These are phyloP conservation scores for Grapholita molesta DNA, from an alignment of 1,140 invertebrate species.

Conservation along the genomic window DNA sequence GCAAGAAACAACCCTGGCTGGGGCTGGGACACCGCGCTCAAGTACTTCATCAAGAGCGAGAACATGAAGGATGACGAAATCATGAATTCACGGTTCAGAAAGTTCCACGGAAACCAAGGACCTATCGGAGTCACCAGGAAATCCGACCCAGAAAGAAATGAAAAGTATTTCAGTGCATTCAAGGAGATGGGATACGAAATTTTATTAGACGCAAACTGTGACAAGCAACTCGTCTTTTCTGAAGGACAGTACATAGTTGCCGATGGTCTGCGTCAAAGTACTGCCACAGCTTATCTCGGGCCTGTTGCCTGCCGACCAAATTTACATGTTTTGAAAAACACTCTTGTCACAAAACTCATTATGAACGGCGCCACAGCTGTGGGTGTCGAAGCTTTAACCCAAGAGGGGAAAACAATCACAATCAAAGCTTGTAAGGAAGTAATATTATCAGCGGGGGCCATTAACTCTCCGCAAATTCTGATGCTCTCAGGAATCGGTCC, in stretches of 20 bases:
- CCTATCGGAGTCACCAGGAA: neutral
- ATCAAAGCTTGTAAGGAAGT: constrained; percentile 78
- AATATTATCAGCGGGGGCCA: constrained; percentile 76
- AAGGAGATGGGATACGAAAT: neutral
- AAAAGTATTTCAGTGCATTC: neutral
- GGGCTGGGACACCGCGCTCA: constrained; percentile 83
- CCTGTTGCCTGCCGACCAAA: neutral
- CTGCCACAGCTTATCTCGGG: neutral
- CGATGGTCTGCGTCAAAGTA: neutral
- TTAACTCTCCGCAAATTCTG: constrained; percentile 75
- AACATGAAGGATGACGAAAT: neutral
- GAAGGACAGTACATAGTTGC: neutral
- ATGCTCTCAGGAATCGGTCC: constrained; percentile 81
- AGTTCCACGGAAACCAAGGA: neutral
- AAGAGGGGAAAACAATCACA: constrained; percentile 33
- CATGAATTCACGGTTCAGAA: neutral
- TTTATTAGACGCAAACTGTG: neutral
- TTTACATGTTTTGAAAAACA: neutral
- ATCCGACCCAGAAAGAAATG: neutral
- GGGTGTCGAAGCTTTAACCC: neutral
- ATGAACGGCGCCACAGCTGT: neutral
- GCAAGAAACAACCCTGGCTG: constrained; percentile 82
- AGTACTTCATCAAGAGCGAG: constrained; percentile 11
- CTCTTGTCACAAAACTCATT: neutral
- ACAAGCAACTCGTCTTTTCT: neutral